Percentiles rank a stretch among this genome's conserved stretches.
phyloP scores from a whole-genome alignment of 1,140 invertebrate species.

The Drosophila triauraria region DNA sequence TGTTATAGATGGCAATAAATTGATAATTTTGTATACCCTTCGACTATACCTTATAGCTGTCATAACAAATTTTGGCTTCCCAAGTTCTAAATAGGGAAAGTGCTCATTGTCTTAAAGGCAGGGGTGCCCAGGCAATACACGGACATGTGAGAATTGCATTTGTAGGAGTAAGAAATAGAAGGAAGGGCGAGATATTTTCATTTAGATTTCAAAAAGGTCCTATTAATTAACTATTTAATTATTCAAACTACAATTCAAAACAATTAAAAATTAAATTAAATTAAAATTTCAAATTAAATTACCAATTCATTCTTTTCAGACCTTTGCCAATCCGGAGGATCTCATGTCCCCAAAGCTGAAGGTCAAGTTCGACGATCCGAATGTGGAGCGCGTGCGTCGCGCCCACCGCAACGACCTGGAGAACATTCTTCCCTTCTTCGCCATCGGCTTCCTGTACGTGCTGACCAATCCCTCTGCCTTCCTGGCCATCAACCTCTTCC shows the following conservation, averaged over 20 bases:
- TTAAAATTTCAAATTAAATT: not conserved
- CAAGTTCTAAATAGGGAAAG: too few relatives aligned
- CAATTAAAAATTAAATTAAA: not conserved
- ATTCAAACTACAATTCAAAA: too few relatives aligned
- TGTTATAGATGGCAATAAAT: not conserved
- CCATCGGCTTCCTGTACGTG: conserved; percentile 87
- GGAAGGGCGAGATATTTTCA: too few relatives aligned
- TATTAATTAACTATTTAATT: too few relatives aligned
- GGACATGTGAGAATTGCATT: too few relatives aligned
- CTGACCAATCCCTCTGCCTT: conserved; percentile 86
- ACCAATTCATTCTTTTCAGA: conserved; percentile 82
- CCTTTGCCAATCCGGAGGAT: conserved; percentile 88
- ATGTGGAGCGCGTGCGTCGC: conserved; percentile 87
- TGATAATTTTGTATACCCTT: too few relatives aligned
- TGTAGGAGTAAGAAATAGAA: too few relatives aligned
- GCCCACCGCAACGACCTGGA: conserved; percentile 90
- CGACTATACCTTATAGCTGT: too few relatives aligned
- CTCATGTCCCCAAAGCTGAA: conserved; percentile 82
- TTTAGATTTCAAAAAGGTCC: too few relatives aligned
- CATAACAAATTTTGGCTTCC: too few relatives aligned
- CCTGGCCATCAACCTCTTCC: conserved; percentile 87
- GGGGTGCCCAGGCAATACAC: too few relatives aligned
- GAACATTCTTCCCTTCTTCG: conserved; percentile 89
- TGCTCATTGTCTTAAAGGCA: too few relatives aligned
- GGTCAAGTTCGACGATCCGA: conserved; percentile 86